Conservation (phyloP, 2,113 vertebrate species). For the Ctenomys sociabilis region DNA sequence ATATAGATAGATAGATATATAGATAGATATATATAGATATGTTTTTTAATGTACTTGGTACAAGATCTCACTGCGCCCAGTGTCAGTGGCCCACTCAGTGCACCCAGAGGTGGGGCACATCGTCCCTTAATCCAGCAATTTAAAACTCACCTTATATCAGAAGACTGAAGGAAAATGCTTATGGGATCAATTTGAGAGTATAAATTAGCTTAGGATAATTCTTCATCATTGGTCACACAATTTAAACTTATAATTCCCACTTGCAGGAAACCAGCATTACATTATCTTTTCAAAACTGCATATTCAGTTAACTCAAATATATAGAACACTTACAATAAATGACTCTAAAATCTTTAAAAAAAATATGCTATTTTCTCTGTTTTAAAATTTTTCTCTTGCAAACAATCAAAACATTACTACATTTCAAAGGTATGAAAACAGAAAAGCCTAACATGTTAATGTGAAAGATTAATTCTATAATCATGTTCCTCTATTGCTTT, state of each 20-base stretch:
- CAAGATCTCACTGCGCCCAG: too few species aligned
- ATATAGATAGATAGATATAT: not conserved
- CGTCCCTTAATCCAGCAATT: not conserved
- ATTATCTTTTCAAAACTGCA: slow-evolving; percentile 57
- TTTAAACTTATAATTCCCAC: slow-evolving; percentile 58
- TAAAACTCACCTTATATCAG: slow-evolving; percentile 40
- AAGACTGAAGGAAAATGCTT: slow-evolving; percentile 26
- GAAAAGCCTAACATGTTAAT: not conserved
- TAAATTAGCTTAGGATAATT: slow-evolving; percentile 49
- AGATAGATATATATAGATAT: not conserved
- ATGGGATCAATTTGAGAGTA: slow-evolving; percentile 10
- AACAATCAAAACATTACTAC: slow-evolving; percentile 4
- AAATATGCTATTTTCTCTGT: not conserved
- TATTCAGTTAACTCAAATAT: slow-evolving; percentile 46
- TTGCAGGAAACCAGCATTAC: slow-evolving; percentile 1
- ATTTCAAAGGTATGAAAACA: slow-evolving; percentile 47
- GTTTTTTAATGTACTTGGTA: too few species aligned
- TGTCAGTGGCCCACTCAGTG: too few species aligned
- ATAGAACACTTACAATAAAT: slow-evolving; percentile 41
- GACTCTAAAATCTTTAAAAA: slow-evolving; percentile 7
- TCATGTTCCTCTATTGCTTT: not conserved
- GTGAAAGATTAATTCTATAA: slow-evolving; percentile 45
- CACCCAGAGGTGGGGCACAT: too few species aligned
- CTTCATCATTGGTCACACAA: slow-evolving; percentile 27
- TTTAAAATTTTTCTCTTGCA: slow-evolving; percentile 54